phyloP scores from a whole-genome alignment of 2,797 vertebrate species.

The Ibycter americanus region DNA sequence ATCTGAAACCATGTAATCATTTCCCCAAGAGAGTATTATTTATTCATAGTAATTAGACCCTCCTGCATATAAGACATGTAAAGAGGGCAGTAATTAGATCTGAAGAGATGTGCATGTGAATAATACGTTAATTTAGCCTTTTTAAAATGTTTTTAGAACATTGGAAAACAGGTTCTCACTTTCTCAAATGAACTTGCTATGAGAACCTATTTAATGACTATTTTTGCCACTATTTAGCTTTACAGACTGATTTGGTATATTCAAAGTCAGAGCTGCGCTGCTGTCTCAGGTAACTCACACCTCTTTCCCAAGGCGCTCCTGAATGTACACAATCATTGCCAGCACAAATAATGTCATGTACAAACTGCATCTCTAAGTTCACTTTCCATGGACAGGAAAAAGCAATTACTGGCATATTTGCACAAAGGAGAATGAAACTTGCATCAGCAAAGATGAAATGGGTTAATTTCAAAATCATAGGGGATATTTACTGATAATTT shows the following conservation, averaged over 20 bases:
- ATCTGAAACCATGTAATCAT: not conserved
- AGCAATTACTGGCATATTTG: slow-evolving; percentile 7
- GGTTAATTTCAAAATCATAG: slow-evolving; percentile 3
- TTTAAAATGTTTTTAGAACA: not conserved
- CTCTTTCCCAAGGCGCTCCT: not conserved
- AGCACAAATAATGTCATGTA: not conserved
- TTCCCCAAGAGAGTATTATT: not conserved
- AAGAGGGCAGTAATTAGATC: not conserved
- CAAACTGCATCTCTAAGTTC: not conserved
- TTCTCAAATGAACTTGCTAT: not conserved
- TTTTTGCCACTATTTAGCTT: not conserved
- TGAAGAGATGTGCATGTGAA: not conserved
- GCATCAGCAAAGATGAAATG: not conserved
- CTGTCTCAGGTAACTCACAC: not conserved
- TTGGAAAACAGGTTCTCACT: not conserved
- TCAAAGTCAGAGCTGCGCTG: not conserved
- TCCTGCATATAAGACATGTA: not conserved
- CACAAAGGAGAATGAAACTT: not conserved
- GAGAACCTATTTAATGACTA: not conserved
- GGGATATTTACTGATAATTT: not conserved
- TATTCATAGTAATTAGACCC: not conserved
- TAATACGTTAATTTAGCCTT: not conserved
- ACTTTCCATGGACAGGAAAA: not conserved
- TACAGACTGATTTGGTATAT: not conserved
- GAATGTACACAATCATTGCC: not conserved